Percentiles rank a stretch among this genome's conserved stretches.
These are phyloP conservation scores for Alviniconcha strummeri DNA, from an alignment of 2,888 invertebrate genomes.

Conservation along the genomic window DNA sequence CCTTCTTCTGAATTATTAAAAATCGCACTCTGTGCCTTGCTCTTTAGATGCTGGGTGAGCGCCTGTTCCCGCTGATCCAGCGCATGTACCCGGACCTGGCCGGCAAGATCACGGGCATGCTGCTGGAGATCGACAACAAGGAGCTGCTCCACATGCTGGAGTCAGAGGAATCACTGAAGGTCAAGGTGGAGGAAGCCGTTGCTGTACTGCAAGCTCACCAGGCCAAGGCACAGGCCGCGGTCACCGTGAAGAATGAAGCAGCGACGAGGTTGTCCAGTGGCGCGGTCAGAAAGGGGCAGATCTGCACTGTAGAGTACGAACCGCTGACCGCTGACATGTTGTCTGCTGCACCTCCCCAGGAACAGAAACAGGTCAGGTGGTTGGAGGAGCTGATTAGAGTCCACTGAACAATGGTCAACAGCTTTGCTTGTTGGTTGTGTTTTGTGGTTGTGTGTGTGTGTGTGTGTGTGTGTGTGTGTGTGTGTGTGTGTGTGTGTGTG, in stretches of 20 bases:
- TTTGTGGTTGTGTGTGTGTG: too few relatives aligned
- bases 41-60: conserved; percentile 1
- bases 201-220: background rate
- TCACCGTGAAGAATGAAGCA: too few relatives aligned
- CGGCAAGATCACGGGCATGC: conserved; percentile 1
- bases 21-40: too few relatives aligned
- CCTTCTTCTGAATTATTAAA: too few relatives aligned
- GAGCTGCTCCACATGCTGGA: background rate
- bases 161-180: background rate
- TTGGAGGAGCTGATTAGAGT: background rate
- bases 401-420: too few relatives aligned
- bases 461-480: too few relatives aligned
- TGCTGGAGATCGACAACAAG: background rate
- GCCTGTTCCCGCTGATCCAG: background rate
- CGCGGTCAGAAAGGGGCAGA: too few relatives aligned
- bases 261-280: too few relatives aligned
- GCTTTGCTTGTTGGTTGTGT: too few relatives aligned
- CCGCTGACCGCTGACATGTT: background rate
- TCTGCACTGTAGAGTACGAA: too few relatives aligned
- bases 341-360: background rate
- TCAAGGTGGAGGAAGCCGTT: background rate
- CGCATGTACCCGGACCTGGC: background rate
- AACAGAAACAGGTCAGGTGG: conserved; percentile 7
- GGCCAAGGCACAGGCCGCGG: background rate
- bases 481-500: too few relatives aligned